Percentiles rank a stretch among this genome's conserved stretches.
phyloP scores from a whole-genome alignment of 2,888 invertebrate genomes.

The Phoenoteleia sp. region DNA sequence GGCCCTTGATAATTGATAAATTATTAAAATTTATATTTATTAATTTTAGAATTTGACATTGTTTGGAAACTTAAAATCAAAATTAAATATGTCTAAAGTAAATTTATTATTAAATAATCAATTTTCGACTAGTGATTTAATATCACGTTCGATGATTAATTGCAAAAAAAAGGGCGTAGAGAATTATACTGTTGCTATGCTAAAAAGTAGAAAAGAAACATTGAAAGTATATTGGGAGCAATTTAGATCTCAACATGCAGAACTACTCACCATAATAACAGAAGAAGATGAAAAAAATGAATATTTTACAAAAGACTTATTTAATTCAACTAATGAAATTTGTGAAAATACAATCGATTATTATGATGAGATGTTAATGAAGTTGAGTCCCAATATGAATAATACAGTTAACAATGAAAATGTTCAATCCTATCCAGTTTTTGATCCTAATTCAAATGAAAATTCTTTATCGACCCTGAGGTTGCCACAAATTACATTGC shows the following conservation, averaged over 20 bases:
- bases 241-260: not conserved
- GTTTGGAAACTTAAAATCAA: too few species aligned
- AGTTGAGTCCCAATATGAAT: too few species aligned
- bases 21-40: too few species aligned
- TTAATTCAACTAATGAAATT: not conserved
- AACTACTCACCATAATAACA: not conserved
- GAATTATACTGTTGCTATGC: not conserved
- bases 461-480: too few species aligned
- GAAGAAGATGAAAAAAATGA: not conserved
- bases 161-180: conserved; percentile 1
- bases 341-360: not conserved
- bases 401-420: too few species aligned
- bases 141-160: not conserved
- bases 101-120: conserved; percentile 3
- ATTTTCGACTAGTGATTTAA: not conserved
- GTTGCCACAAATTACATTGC: too few species aligned
- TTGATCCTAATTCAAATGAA: too few species aligned
- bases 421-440: too few species aligned
- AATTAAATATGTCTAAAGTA: too few species aligned
- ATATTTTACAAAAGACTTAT: not conserved
- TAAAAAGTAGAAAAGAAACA: not conserved
- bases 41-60: too few species aligned
- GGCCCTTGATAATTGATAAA: too few species aligned
- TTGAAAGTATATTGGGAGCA: not conserved
- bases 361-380: not conserved